phyloP scores from a whole-genome alignment of 2,888 invertebrate genomes.

The Lordiphosa andalusiaca region DNA sequence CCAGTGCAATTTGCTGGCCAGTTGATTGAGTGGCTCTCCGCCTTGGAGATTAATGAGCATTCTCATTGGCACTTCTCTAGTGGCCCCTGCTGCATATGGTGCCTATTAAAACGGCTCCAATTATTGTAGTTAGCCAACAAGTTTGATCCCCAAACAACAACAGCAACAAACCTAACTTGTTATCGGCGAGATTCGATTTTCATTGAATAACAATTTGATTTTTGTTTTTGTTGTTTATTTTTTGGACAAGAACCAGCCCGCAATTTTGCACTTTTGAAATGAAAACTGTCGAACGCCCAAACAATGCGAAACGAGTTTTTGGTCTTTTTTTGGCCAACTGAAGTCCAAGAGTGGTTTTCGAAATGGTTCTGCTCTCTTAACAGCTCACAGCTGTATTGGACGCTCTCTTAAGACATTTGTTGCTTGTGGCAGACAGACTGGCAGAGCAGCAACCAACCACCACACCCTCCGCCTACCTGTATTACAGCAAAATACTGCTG shows the following conservation, averaged over 20 bases:
- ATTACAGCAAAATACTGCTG: background rate
- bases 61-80: slow-evolving; percentile 8
- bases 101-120: slow-evolving; percentile 38
- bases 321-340: slow-evolving; percentile 37
- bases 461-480: slow-evolving; percentile 11
- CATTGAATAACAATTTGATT: slow-evolving; percentile 35
- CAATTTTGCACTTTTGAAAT: slow-evolving; percentile 41
- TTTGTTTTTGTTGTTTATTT: background rate
- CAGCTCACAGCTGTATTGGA: slow-evolving; percentile 8
- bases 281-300: slow-evolving; percentile 41
- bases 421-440: slow-evolving; percentile 44
- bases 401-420: slow-evolving; percentile 51
- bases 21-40: slow-evolving; percentile 40
- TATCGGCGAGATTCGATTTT: slow-evolving; percentile 53
- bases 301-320: slow-evolving; percentile 26
- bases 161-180: slow-evolving; percentile 46
- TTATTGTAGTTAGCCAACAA: slow-evolving; percentile 36
- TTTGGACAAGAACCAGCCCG: slow-evolving; percentile 56
- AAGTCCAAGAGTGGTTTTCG: slow-evolving; percentile 36
- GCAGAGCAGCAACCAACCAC: slow-evolving; percentile 8
- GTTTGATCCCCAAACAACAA: slow-evolving; percentile 21
- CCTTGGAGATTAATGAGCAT: slow-evolving; percentile 46
- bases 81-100: slow-evolving; percentile 15
- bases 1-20: slow-evolving; percentile 26
- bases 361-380: slow-evolving; percentile 30